A percentile compares a stretch with the other conserved stretches of the same genome.
Evolutionary conservation across 2,797 vertebrate species (phyloP).

Genomic region (Schizopygopsis malacanthus): DNA sequence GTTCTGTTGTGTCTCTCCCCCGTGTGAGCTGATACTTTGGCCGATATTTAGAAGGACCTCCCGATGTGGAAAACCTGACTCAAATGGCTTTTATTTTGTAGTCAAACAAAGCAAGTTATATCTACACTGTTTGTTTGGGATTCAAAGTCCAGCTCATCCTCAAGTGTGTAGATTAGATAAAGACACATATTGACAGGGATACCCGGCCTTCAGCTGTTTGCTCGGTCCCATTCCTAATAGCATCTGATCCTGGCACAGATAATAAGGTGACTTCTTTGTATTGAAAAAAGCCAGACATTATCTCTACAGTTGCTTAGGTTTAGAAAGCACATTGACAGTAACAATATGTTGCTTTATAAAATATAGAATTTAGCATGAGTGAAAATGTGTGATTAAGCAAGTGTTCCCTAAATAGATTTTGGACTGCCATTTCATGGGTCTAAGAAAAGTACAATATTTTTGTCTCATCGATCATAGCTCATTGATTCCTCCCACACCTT

Average conservation of each 20-base stretch:
- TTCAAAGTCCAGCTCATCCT: constrained; percentile 82
- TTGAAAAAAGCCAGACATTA: background rate
- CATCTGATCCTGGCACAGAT: constrained; percentile 77
- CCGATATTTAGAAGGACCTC: background rate
- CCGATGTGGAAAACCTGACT: background rate
- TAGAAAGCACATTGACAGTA: background rate
- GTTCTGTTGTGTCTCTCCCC: background rate
- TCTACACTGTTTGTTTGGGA: constrained; percentile 50
- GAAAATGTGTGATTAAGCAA: background rate
- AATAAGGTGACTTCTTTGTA: constrained; percentile 53
- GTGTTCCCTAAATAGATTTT: background rate
- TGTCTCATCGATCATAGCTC: constrained; percentile 70
- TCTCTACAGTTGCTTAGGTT: background rate
- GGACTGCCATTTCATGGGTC: background rate
- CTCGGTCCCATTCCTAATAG: constrained; percentile 73
- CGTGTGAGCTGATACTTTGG: constrained; percentile 2
- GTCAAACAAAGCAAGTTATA: constrained; percentile 34
- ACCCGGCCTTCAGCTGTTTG: constrained; percentile 66
- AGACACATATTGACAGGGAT: constrained; percentile 67
- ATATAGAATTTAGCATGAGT: background rate
- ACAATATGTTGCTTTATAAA: background rate
- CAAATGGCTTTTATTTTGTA: constrained; percentile 32
- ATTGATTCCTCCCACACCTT: constrained; percentile 61
- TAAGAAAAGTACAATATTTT: constrained; percentile 26
- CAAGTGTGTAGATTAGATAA: constrained; percentile 78